Evolutionary conservation across 2,113 vertebrate species (phyloP), one percentile per base, ranked within the genome.

Genomic region (Lophochroa leadbeateri): DNA sequence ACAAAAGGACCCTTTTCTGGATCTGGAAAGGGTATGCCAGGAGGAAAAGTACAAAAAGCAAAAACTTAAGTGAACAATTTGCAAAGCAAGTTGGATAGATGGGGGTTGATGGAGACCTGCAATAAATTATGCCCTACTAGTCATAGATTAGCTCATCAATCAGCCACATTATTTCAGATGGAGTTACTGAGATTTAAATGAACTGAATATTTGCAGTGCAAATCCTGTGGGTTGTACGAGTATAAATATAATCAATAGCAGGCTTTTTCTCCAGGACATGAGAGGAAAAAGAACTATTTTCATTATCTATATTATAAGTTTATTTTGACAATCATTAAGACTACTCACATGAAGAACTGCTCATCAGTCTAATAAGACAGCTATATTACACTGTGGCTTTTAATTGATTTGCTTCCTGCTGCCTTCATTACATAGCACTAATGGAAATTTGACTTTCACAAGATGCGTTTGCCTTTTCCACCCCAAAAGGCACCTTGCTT

Each of bases 401-500:
- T 96, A 96, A 94, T 92, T 96, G 92, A 96, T 95, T 96, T 84
- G 83, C 74, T 89, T 96, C 92, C 86, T 94, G 90, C 83, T 92
- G 88, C 90, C 80, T 96, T 92, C 92, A 93, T 92, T 96, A 95
- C 65, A 92, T 11, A 84, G 77, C 80, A 72, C 61, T 94, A 94
- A 96, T 88, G 76, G 90, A 96, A 95, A 95, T 94, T 20, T 93
- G 93, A 95, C 79, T 96, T 93, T 75, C 53, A 52, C 65, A 49
- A 33, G 17, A 84, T 14, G 41, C 9, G 5, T 87, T 96, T 85
- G 86, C 94, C 89, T 97, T 87, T 94, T 82, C 83, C 61, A 79
- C 61, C 74, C 91, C 74, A 86, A 96, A 94, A 91, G 74, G 77
- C 74, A 92, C 47, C 69, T 89, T 1, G 31, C 72, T 78, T 61